Evolutionary conservation across 2,888 invertebrate species (phyloP), one percentile per base, ranked within the genome.

Genomic region (Aleiodes alternator): DNA sequence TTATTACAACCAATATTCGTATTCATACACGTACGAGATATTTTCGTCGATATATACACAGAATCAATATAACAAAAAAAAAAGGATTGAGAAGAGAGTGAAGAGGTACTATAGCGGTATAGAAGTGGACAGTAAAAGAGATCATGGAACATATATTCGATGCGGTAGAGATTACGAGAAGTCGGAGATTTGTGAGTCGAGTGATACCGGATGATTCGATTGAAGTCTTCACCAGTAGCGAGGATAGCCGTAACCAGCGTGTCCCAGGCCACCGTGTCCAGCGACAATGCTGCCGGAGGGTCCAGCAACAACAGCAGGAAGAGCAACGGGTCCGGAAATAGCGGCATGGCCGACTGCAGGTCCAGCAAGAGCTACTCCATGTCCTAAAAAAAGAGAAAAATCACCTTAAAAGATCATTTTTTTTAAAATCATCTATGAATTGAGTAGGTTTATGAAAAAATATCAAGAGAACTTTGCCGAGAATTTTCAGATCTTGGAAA

Each of bases 221-320:
- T 16, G 51, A 29, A 1, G 5, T 6, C 23, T 80, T 83, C 84
- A 87, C 82, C 83, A 86, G 70, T 84, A 83, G 50, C 81, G 14
- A 6, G 43, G 16, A 53, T 53, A 53, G 53, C 16, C 16, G 8
- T 6, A 83, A 23, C 80, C 83, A 4, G 78, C 81, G 59, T 78
- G 80, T 61, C 83, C 84, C n/a, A 81, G 84, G 57, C 81, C 82
- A 9, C 81, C 83, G 55, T 78, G 76, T 50, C 89, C 89, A 16
- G 88, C 84, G 5, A 85, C 74, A 80, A 89, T 89, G 78, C 84
- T 84, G 43, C 89, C 89, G 29, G 89, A 88, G 16, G 89, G 89
- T 55, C 89, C 89, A 12, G 87, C 87, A 61, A 89, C 86, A 1
- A 88, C 68, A 38, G 87, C 85, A 23, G 88, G 87, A 2, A 87